Evolutionary conservation across 2,797 vertebrate species (phyloP), one percentile per base, ranked within the genome.

Genomic region (Lophotriccus pileatus): DNA sequence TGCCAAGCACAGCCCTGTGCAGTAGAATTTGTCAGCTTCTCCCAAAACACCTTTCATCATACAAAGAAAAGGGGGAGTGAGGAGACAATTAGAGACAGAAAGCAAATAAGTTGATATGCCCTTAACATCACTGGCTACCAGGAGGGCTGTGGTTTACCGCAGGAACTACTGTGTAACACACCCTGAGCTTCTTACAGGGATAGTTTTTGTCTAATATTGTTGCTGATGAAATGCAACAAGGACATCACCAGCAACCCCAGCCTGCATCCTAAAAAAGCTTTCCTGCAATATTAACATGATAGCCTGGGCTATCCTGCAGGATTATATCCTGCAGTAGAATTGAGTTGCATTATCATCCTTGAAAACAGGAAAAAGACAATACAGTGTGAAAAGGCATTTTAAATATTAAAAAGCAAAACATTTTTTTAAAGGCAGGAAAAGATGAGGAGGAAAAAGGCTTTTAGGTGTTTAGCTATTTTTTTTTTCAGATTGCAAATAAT

Each of bases 321-420:
- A 62, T 62, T 62, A 62, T 2, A 75, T 28, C 39, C 36, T 86
- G 55, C 39, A 60, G 68, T 44, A 78, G 44, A 93, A 91, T 63
- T 76, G 70, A 87, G 41, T 70, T 75, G 43, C 14, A 9, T 27
- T 39, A 73, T 77, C 55, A 86, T 43, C 28, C 82, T 53, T 49
- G 30, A 63, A 86, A 94, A 67, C 5, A 69, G 32, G 12, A 72
- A 81, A 89, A 66, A 58, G 6, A 8, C 4, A 92, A 56, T 25
- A 18, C 90, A 78, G 20, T 47, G 16, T 41, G 32, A 91, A 85
- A 94, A 95, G 16, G 14, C 20, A 69, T 87, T 92, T 94, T 86
- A 93, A 94, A 94, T 95, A 95, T 87, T 94, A 75, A 95, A 87
- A 94, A 81, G 25, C 10, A 63, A 90, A 90, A 30, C 25, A 82